Evolutionary conservation across 1,140 invertebrate genomes (phyloP).

Genomic region (Rhopalosiphum padi): DNA sequence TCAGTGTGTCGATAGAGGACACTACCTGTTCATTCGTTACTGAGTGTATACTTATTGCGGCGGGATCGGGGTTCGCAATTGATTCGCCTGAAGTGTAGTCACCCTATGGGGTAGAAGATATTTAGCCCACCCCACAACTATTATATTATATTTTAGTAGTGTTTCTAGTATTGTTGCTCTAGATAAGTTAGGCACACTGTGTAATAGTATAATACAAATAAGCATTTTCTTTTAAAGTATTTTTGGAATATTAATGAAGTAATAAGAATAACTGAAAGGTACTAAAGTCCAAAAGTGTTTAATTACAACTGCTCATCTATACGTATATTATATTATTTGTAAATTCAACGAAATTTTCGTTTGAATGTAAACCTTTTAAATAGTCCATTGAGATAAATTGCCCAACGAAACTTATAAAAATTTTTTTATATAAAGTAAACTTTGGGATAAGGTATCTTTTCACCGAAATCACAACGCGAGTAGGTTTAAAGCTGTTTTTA

Average conservation of each 20-base stretch:
- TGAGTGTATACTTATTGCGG: not conserved
- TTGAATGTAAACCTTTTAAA: not conserved
- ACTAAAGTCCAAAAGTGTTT: not conserved
- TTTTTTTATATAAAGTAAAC: not conserved
- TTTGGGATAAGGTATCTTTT: not conserved
- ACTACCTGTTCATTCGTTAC: conserved; percentile 22
- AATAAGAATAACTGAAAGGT: not conserved
- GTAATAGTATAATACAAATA: too few species aligned
- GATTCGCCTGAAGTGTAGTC: not conserved
- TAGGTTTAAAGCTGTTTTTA: too few species aligned
- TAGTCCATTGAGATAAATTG: not conserved
- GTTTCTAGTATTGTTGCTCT: too few species aligned
- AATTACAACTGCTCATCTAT: not conserved
- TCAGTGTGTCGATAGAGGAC: not conserved
- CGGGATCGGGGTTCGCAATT: not conserved
- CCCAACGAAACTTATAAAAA: not conserved
- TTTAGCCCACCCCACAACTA: too few species aligned
- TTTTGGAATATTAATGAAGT: not conserved
- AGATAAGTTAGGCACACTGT: too few species aligned
- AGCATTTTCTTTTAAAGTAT: too few species aligned
- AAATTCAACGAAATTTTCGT: not conserved
- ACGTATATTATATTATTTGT: not conserved
- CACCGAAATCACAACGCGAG: too few species aligned
- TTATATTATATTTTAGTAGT: too few species aligned
- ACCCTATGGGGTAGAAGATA: too few species aligned